Evolutionary conservation across 2,113 vertebrate genomes (phyloP).

Genomic region (Porphyrio hochstetteri): DNA sequence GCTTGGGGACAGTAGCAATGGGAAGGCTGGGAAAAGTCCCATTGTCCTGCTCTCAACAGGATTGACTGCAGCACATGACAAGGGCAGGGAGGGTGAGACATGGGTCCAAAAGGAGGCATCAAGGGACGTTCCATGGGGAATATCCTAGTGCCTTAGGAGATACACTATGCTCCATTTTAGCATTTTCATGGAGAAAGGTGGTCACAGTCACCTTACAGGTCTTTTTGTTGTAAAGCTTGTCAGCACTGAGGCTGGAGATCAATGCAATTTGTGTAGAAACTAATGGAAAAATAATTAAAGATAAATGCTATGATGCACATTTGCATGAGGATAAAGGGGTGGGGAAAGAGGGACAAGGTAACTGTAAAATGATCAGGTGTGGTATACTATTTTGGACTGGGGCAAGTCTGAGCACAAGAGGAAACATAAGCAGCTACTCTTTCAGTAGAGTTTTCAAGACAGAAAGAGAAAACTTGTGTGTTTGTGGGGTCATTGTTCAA

Average conservation of each 20-base stretch:
- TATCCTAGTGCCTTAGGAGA: background rate
- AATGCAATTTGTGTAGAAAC: background rate
- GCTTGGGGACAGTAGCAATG: background rate
- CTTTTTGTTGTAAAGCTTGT: background rate
- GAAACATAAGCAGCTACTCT: background rate
- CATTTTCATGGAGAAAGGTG: background rate
- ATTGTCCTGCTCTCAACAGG: background rate
- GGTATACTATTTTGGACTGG: background rate
- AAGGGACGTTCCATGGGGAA: background rate
- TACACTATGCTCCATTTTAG: background rate
- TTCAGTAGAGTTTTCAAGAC: background rate
- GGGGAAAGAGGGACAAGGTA: background rate
- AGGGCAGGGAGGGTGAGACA: accelerated
- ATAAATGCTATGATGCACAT: background rate
- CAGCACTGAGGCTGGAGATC: background rate
- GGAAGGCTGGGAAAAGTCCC: background rate
- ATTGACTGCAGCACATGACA: background rate
- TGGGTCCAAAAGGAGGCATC: background rate
- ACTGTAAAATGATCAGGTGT: background rate
- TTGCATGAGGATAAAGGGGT: background rate
- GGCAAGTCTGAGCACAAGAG: background rate
- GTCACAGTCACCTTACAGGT: background rate
- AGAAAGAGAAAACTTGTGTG: background rate
- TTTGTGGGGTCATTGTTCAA: background rate
- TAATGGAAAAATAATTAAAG: background rate